Base-by-base conservation (phyloP, 2,797 vertebrate genomes). In the Naso thynnoides region DNA sequence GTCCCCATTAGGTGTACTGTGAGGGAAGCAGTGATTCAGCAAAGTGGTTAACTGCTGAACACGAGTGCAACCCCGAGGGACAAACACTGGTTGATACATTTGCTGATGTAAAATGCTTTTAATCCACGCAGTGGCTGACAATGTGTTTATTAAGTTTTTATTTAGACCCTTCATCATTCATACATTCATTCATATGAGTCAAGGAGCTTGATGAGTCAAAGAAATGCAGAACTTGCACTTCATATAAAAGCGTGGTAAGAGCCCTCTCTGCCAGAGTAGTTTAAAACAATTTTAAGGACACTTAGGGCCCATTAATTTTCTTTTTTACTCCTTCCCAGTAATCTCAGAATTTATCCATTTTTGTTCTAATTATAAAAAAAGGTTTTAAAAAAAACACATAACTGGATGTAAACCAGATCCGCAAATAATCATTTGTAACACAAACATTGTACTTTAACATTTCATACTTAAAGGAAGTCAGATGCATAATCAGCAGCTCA, bases 11-110 rank as follows among this genome's bases (percentile, higher is more conserved):
- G 55, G 78, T 78, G 68, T 47, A 86, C 75, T 75, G 78, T 86
- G 82, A 88, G 70, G 70, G 61, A 77, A 62, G 82, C 63, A 60
- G 66, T 62, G 76, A 66, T 78, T 78, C 77, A 81, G 78, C 73
- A 63, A 26, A 67, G 26, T 58, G 75, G 64, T 47, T 62, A 78
- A 79, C 79, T 68, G 77, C 71, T 78, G 68, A 76, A 75, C 47
- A 45, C 47, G 60, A 58, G 63, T 60, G 70, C 55, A 36, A 36
- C 70, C 60, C 41, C 62, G 56, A 79, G 76, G 77, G 63, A 73
- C 71, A 81, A 76, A 55, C 52, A 59, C 65, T 26, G 76, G 44
- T 67, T 69, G 59, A 67, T 78, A 42, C 48, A 55, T 86, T 70
- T 53, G 50, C 60, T 70, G 66, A 69, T 72, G 67, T 47, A 53